Evolutionary conservation across 2,113 vertebrate species (phyloP), one percentile per base, ranked within the genome.

Genomic region (Vulpes lagopus): DNA sequence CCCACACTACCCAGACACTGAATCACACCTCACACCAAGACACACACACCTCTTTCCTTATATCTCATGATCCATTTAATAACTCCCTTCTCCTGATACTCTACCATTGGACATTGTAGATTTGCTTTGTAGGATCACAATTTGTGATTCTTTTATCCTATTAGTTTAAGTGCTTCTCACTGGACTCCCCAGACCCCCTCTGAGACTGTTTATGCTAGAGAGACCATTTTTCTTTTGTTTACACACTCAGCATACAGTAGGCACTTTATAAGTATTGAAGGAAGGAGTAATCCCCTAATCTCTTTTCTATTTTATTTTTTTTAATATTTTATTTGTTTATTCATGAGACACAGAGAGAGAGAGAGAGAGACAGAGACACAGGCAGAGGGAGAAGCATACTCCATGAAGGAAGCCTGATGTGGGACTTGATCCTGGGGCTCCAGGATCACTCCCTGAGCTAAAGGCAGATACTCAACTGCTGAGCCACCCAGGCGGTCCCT

Each of bases 21-120:
- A 43, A 43, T 43, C 43, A 65, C 43, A 69, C 4, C 30, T 30
- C n/a, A 22, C 55, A 43, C 2, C 19, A 19, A 62, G 43, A 82
- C 59, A 35, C 9, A n/a, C 32, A n/a, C 4, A 3, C 16, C 7
- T 55, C 64, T 73, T 22, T 16, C 67, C 55, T 17, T 57, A 0
- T 8, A 9, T 59, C 19, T 53, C 2, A 12, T 27, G 27, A 38
- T 55, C 73, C 43, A 10, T 55, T 49, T 49, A 64, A 3, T 23
- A 11, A 14, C 3, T 22, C 38, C 27, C 32, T 11, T 2, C 11
- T 30, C 79, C 53, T 3, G 7, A 59, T 38, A 38, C 82, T 76
- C 17, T 1, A 43, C 67, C 73, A 73, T 0, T 0, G 88, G 81
- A 32, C 38, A 8, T 38, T n/a, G 3, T 7, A 69, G 16, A 27